Evolutionary conservation across 2,113 vertebrate genomes (phyloP).

Genomic region (Triplophysa rosa): DNA sequence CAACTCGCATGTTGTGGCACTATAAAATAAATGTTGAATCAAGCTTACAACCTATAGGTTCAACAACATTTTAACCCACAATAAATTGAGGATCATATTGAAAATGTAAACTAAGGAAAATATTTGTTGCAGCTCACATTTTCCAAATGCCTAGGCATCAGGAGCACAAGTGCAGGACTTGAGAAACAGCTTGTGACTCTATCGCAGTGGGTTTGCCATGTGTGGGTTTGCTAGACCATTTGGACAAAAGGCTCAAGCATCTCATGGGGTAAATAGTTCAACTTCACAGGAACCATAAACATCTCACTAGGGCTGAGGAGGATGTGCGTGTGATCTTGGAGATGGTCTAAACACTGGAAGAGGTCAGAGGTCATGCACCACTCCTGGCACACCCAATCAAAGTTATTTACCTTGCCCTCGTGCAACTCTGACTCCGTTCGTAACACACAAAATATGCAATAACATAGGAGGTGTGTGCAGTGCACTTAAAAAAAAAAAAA

Average conservation of each 20-base stretch:
- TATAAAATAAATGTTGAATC: no score
- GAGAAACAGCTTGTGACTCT: constrained; percentile 21
- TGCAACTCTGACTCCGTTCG: no score
- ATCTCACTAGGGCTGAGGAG: constrained; percentile 1
- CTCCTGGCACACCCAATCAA: neutral
- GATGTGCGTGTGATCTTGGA: constrained; percentile 8
- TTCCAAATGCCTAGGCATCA: constrained; percentile 18
- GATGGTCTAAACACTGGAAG: neutral
- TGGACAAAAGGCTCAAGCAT: constrained; percentile 22
- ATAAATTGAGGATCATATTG: neutral
- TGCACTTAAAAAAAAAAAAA: no score
- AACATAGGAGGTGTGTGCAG: no score
- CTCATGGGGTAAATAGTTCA: neutral
- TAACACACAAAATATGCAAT: no score
- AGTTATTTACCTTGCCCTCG: no score
- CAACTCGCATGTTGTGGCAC: no score
- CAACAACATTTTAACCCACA: neutral
- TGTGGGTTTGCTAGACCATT: constrained; percentile 30
- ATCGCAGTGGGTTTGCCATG: constrained; percentile 3
- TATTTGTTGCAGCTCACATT: constrained; percentile 12
- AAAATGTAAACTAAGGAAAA: constrained; percentile 8
- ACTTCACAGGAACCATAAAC: constrained; percentile 15
- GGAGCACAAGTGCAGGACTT: constrained; percentile 25
- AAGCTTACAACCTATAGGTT: neutral
- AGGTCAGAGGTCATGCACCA: constrained; percentile 19